These are phyloP conservation scores for Montipora foliosa DNA, from an alignment of 64 coral and sea anemone genomes.

Conservation along the genomic window DNA sequence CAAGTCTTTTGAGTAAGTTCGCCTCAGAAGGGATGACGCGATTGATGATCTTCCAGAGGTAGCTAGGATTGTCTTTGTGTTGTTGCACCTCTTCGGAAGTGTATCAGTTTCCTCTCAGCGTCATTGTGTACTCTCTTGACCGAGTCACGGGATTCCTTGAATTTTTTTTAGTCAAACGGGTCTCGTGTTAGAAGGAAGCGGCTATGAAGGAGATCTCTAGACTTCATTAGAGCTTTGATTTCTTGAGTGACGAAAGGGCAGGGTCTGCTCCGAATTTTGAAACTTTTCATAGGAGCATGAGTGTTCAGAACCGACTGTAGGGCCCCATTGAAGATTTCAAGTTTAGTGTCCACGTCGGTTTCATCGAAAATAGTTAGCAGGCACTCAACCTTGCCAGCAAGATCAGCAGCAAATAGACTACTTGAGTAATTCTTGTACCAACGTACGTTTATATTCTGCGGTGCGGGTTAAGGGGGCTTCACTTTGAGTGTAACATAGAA, in stretches of 20 bases:
- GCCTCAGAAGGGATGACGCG: slow-evolving; percentile 17
- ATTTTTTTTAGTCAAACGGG: background rate
- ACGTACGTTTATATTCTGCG: too few relatives aligned
- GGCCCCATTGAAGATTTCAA: slow-evolving; percentile 36
- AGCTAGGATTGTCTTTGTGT: background rate
- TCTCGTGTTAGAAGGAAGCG: slow-evolving; percentile 1
- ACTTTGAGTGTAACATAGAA: too few relatives aligned
- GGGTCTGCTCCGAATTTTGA: slow-evolving; percentile 15
- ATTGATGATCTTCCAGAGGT: slow-evolving; percentile 56
- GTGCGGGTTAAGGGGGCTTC: too few relatives aligned
- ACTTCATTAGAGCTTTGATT: slow-evolving; percentile 62
- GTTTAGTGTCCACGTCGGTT: slow-evolving; percentile 43
- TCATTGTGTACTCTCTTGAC: background rate
- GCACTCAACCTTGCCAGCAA: too few relatives aligned
- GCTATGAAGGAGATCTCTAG: background rate
- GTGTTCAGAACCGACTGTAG: slow-evolving; percentile 25
- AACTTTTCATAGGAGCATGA: slow-evolving; percentile 20
- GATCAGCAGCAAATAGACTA: too few relatives aligned
- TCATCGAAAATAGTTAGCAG: too few relatives aligned
- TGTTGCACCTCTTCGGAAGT: slow-evolving; percentile 2
- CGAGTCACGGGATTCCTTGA: background rate
- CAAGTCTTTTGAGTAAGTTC: slow-evolving; percentile 45
- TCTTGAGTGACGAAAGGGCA: slow-evolving; percentile 69
- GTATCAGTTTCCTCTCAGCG: slow-evolving; percentile 25
- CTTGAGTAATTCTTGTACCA: too few relatives aligned